phyloP scores from a whole-genome alignment of 2,888 invertebrate genomes.

The Nomada ferruginata region DNA sequence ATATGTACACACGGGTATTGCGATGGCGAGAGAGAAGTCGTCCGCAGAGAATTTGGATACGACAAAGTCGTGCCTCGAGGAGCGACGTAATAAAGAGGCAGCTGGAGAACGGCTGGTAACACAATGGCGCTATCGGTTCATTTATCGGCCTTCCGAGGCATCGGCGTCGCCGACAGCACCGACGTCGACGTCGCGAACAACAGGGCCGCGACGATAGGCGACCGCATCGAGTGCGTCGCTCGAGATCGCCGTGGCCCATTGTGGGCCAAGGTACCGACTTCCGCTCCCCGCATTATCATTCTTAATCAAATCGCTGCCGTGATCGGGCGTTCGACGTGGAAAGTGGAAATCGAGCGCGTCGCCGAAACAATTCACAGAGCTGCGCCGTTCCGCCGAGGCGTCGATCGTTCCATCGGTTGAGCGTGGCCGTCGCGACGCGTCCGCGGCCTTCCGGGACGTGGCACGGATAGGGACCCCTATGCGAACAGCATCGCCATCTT shows the following conservation, averaged over 20 bases:
- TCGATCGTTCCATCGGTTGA: too few relatives aligned
- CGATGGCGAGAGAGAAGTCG: neutral
- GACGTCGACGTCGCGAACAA: conserved; percentile 52
- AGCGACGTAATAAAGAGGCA: conserved; percentile 75
- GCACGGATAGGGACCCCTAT: conserved; percentile 1
- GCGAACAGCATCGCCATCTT: conserved; percentile 54
- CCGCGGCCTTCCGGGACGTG: neutral
- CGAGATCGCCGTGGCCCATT: conserved; percentile 71
- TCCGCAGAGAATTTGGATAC: conserved; percentile 48
- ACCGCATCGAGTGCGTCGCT: conserved; percentile 65
- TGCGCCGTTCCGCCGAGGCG: too few relatives aligned
- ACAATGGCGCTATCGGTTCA: conserved; percentile 83
- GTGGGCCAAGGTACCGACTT: conserved; percentile 72
- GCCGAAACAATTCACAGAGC: neutral
- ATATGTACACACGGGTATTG: neutral
- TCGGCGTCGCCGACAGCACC: conserved; percentile 64
- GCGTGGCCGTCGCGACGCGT: too few relatives aligned
- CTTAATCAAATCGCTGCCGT: conserved; percentile 81
- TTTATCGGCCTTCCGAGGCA: conserved; percentile 81
- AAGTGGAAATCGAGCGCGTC: conserved; percentile 8
- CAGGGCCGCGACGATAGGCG: conserved; percentile 50
- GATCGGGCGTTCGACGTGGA: conserved; percentile 3
- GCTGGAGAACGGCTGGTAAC: conserved; percentile 72
- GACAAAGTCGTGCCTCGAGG: conserved; percentile 54
- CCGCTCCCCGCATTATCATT: conserved; percentile 79